phyloP scores from a whole-genome alignment of 2,888 invertebrate genomes.

The Erebia palarica region DNA sequence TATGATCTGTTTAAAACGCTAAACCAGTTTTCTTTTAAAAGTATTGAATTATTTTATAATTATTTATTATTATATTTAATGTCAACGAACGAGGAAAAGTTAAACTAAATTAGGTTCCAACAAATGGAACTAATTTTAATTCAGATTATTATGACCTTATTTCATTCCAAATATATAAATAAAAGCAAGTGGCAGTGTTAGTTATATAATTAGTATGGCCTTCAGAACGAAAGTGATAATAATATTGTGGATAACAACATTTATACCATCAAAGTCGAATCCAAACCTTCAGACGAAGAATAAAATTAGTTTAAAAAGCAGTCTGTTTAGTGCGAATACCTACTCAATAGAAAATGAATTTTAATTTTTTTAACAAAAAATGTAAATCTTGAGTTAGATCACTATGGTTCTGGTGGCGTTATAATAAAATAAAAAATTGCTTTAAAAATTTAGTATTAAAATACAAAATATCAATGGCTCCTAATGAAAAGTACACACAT shows the following conservation, averaged over 20 bases:
- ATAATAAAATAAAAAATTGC: too few species aligned
- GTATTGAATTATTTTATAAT: neutral
- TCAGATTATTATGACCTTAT: slow-evolving; percentile 46
- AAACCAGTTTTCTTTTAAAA: neutral
- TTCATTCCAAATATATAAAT: too few species aligned
- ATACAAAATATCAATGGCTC: neutral
- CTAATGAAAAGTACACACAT: neutral
- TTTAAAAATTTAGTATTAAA: neutral
- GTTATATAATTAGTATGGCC: slow-evolving; percentile 36
- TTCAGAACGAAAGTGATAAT: slow-evolving; percentile 21
- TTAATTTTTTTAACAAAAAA: neutral
- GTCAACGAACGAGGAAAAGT: neutral
- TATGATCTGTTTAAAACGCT: neutral
- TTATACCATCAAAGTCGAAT: too few species aligned
- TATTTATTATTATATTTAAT: too few species aligned
- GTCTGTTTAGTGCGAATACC: too few species aligned
- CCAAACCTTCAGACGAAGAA: too few species aligned
- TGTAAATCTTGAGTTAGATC: neutral
- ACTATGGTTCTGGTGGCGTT: neutral
- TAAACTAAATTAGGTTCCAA: neutral
- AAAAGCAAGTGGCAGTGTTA: slow-evolving; percentile 66
- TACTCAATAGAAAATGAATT: neutral
- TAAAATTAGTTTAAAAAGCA: too few species aligned
- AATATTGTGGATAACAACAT: slow-evolving; percentile 5
- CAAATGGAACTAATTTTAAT: neutral